Evolutionary conservation across 2,888 invertebrate species (phyloP), one percentile per base, ranked within the genome.

Genomic region (Ophraella communa): DNA sequence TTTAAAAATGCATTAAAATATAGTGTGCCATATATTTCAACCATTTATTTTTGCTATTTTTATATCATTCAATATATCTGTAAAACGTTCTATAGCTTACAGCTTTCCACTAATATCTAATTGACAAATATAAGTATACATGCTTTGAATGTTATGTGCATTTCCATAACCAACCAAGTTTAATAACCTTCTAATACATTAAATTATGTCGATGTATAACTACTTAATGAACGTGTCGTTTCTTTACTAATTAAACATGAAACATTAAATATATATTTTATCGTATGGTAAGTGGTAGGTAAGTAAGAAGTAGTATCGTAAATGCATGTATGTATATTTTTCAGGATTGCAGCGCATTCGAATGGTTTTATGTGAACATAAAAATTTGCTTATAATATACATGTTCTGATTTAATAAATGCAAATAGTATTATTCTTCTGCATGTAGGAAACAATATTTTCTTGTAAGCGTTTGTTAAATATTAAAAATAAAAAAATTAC

Each of bases 21-120:
- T n/a, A n/a, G n/a, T n/a, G n/a, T n/a, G 27, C 27, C 7, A 27
- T 27, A 27, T 7, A 30, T 30, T 30, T 11, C 8, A 30, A 30
- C 11, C 8, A 3, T 11, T 30, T 5, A 5, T 4, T 35, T 14
- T 23, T 21, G 23, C 11, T 21, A 45, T n/a, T n/a, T n/a, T n/a
- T 4, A 21, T 11, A 21, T 49, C 27, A 27, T 24, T 10, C 49
- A 62, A 62, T 56, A 47, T 45, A 42, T 24, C 23, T 24, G 10
- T 45, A 57, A 57, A 62, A 56, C 21, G 30, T 21, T 56, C 33
- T 44, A 20, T 55, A 17, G 51, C 23, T 47, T 63, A 42, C n/a
- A 51, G 24, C 24, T 60, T 27, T 53, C 30, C 20, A 53, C 54
- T 54, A 35, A 35, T 14, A 55, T 20, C 8, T 42, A 24, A 55